Base-by-base conservation (phyloP, 1,140 invertebrate genomes). In the Tetramorium simillimum region DNA sequence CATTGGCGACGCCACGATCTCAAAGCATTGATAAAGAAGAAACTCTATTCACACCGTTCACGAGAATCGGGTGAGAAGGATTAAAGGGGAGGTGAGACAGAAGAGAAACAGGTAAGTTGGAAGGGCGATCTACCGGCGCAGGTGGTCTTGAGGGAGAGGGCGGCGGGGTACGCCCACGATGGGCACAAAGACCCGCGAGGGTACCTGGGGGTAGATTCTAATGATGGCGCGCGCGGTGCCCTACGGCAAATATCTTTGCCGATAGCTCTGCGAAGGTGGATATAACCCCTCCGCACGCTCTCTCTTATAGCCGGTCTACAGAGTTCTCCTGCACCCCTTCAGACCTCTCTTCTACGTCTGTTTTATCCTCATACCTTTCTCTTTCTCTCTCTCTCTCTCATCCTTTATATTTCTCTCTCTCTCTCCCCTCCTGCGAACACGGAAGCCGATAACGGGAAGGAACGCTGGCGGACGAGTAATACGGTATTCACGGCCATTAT, bases 201-300 rank as follows among this genome's bases (percentile, higher is more conserved):
- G 51, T 90, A 87, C 77, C 89, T 60, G 65, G 72, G 88, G 88
- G 88, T 89, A 78, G 89, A 87, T 90, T 90, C 89, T 90, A 90
- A 90, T 87, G 89, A 90, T 89, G 88, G 88, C 75, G 76, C 53
- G 88, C 69, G 70, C 46, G 88, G 67, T 87, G 85, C 88, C 89
- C 75, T 60, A 67, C 88, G 89, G 89, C 89, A 73, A 67, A 90
- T 90, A 89, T 80, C 89, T 87, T 85, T 72, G 60, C 72, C 85
- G 88, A 90, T 89, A 78, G 70, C 82, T 33, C 33, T 75, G 53
- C 51, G 40, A 70, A 81, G 82, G 43, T 81, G 14, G 76, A 51
- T 90, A 81, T 75, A 76, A 67, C 40, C 73, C 73, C 14, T 40
- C 28, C 60, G 43, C 37, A 40, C 76, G 28, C 37, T 70, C 62